Evolutionary conservation across 2,888 invertebrate species (phyloP).

Genomic region (Euspilapteryx auroguttella): DNA sequence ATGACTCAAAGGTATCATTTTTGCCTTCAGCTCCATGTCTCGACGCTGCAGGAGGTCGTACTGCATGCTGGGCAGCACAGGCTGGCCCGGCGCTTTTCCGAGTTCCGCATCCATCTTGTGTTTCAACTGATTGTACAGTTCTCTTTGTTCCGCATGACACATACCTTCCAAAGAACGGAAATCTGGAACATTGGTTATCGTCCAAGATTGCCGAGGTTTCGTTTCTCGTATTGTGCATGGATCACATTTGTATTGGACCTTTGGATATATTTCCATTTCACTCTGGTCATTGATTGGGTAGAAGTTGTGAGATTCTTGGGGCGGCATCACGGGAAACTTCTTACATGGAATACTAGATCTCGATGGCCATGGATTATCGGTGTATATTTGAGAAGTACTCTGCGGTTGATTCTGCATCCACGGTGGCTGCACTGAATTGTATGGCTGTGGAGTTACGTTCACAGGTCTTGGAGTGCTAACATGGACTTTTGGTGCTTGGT

Average conservation of each 20-base stretch:
- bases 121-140: slow-evolving; percentile 42
- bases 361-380: slow-evolving; percentile 41
- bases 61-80: slow-evolving; percentile 28
- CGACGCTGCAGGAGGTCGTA: slow-evolving; percentile 42
- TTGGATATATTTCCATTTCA: slow-evolving; percentile 37
- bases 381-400: slow-evolving; percentile 26
- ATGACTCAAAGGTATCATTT: slow-evolving; percentile 53
- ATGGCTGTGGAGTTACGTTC: slow-evolving; percentile 38
- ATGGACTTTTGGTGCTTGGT: slow-evolving; percentile 33
- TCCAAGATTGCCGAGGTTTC: slow-evolving; percentile 53
- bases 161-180: slow-evolving; percentile 40
- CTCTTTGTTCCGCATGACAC: slow-evolving; percentile 44
- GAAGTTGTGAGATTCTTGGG: slow-evolving; percentile 34
- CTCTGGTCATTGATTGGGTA: slow-evolving; percentile 38
- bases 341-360: slow-evolving; percentile 37
- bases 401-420: slow-evolving; percentile 43
- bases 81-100: slow-evolving; percentile 42
- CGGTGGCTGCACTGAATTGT: slow-evolving; percentile 39
- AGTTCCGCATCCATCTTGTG: slow-evolving; percentile 51
- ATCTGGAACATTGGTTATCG: slow-evolving; percentile 45
- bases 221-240: slow-evolving; percentile 38
- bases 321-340: slow-evolving; percentile 40
- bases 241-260: slow-evolving; percentile 40
- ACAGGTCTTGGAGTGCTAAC: slow-evolving; percentile 33
- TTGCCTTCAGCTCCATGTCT: slow-evolving; percentile 48